These are phyloP conservation scores for Caenorhabditis panamensis DNA, from an alignment of 2,888 invertebrate genomes.

Conservation along the genomic window DNA sequence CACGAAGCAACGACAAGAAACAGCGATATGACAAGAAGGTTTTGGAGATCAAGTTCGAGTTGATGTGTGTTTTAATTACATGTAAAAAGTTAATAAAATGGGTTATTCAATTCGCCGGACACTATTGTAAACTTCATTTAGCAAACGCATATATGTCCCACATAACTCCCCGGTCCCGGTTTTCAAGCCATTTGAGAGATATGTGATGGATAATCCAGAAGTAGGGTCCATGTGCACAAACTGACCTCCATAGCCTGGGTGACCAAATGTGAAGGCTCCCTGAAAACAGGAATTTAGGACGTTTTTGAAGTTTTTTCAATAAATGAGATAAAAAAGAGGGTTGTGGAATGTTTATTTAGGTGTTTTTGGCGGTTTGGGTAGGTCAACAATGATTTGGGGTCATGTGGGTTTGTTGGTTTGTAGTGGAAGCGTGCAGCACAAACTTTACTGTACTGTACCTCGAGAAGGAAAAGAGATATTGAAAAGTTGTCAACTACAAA, in stretches of 20 bases:
- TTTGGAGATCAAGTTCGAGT: neutral
- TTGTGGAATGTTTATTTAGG: too few relatives aligned
- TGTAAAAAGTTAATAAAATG: too few relatives aligned
- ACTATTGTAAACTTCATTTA: conserved; percentile 66
- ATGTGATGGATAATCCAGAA: conserved; percentile 68
- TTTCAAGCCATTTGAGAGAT: conserved; percentile 77
- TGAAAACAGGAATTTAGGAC: conserved; percentile 49
- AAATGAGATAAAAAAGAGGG: too few relatives aligned
- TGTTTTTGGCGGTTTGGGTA: too few relatives aligned
- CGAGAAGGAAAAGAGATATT: neutral
- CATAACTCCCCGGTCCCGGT: conserved; percentile 78
- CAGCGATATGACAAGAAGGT: neutral
- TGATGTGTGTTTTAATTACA: neutral
- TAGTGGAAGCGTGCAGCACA: too few relatives aligned
- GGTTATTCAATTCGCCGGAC: conserved; percentile 15
- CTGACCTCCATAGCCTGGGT: conserved; percentile 79
- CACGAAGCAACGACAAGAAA: neutral
- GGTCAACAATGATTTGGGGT: too few relatives aligned
- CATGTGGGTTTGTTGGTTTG: too few relatives aligned
- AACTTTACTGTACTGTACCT: too few relatives aligned
- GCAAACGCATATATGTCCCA: conserved; percentile 72
- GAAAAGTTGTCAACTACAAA: neutral
- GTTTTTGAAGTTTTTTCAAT: too few relatives aligned
- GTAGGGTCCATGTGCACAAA: conserved; percentile 73
- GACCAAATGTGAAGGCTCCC: conserved; percentile 76